Evolutionary conservation across 2,888 invertebrate genomes (phyloP), one percentile per base, ranked within the genome.

Genomic region (Spilarctia lutea): DNA sequence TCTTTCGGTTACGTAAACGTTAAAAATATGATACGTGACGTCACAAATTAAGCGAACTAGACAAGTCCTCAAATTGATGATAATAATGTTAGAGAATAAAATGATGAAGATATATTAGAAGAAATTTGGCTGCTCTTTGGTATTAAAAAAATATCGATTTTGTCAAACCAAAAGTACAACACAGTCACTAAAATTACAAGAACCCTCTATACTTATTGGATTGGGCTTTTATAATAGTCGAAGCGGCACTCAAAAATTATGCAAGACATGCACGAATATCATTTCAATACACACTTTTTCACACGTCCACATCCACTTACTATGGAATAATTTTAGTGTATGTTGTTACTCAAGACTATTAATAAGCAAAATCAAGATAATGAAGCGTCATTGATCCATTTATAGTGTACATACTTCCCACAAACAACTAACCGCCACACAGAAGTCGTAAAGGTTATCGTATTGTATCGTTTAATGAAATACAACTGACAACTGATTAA

Each of bases 361-460:
- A 13, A 45, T 66, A 42, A 39, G 52, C 24, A 52, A 56, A 56
- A 56, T 56, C 52, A 48, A 30, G 48, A 48, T 33, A 68, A 30
- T 48, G 20, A 4, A 24, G 13, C 68, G 68, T 68, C 68, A 68
- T 48, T 68, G 68, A 48, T 68, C 68, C 39, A 68, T 68, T 68
- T 68, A 68, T 48, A 68, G 20, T 33, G 39, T 56, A 39, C 65
- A 70, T 56, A 65, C 35, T 65, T 20, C 42, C 13, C 35, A 74
- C 42, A 70, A 39, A 39, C 65, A 24, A 75, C 68, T 35, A 20
- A 52, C 71, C 35, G 68, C 35, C 63, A 33, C 63, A 20, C 68
- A 65, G 67, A 74, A 76, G 71, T 83, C 75, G 30, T 2, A 3
- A 0, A 42, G 83, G 83, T 71, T 83, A 83, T 83, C 85, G 77